Percentiles rank a stretch among this genome's conserved stretches.
Evolutionary conservation across 2,113 vertebrate species (phyloP).

Genomic region (rat (Rattus norvegicus)): DNA sequence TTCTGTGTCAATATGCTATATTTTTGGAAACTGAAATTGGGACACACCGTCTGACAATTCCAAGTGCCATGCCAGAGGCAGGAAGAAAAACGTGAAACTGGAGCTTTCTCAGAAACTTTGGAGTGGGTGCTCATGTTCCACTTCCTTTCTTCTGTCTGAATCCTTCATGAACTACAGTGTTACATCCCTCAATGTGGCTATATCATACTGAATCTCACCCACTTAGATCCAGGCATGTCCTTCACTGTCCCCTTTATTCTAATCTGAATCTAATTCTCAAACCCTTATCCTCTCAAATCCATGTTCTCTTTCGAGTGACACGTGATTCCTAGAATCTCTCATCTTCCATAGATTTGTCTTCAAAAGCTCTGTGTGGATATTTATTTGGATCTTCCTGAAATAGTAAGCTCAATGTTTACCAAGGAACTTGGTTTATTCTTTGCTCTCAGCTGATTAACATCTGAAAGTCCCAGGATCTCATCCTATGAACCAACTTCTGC

Average conservation of each 20-base stretch:
- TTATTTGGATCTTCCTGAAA: background rate
- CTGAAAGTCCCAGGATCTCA: background rate
- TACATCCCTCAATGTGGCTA: accelerated
- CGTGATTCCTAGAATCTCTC: background rate
- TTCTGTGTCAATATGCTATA: slow-evolving; percentile 5
- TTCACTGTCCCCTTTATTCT: accelerated
- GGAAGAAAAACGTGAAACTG: background rate
- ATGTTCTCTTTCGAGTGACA: background rate
- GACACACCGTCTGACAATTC: background rate
- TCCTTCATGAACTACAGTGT: background rate
- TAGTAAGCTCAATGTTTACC: accelerated
- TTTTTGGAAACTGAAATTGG: slow-evolving; percentile 72
- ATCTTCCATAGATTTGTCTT: background rate
- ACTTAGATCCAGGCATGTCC: background rate
- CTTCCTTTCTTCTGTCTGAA: background rate
- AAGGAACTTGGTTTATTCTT: background rate
- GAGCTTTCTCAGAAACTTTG: background rate
- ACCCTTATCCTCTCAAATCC: background rate
- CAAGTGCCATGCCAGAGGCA: slow-evolving; percentile 35
- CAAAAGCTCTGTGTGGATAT: background rate
- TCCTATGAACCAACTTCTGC: background rate
- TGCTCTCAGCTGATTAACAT: background rate
- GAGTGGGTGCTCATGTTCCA: background rate
- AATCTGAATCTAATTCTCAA: background rate
- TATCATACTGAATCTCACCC: background rate